A percentile compares a stretch with the other conserved stretches of the same genome.
Conservation (phyloP, 2,888 invertebrate species). For the Cryptocephalus primarius region DNA sequence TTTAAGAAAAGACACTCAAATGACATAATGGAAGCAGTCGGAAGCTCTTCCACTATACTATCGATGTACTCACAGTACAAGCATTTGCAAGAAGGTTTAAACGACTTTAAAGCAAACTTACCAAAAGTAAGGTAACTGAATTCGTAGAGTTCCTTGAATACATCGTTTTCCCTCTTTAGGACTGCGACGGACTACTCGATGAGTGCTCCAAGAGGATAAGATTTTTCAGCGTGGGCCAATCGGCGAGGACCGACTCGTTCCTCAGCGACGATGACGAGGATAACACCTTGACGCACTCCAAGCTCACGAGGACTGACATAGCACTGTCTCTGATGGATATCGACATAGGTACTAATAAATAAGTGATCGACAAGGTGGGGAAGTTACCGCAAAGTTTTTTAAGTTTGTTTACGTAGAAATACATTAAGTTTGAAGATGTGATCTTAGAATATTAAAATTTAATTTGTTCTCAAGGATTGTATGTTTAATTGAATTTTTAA, state of each 20-base stretch:
- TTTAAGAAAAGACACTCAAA: slow-evolving; percentile 41
- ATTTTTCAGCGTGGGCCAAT: slow-evolving; percentile 1
- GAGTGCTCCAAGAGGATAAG: slow-evolving; percentile 24
- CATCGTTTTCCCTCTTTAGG: slow-evolving; percentile 14
- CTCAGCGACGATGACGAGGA: slow-evolving; percentile 16
- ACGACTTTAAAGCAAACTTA: slow-evolving; percentile 34
- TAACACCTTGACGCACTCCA: slow-evolving; percentile 20
- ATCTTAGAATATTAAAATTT: too few species aligned
- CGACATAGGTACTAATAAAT: slow-evolving; percentile 11
- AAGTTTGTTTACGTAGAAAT: too few species aligned
- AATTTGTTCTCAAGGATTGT: too few species aligned
- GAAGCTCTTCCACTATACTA: slow-evolving; percentile 50
- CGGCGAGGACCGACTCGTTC: slow-evolving; percentile 1
- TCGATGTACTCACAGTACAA: slow-evolving; percentile 49
- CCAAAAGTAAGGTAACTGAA: slow-evolving; percentile 16
- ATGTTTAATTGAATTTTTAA: too few species aligned
- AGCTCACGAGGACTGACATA: slow-evolving; percentile 26
- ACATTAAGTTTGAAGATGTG: too few species aligned
- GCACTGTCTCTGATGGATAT: slow-evolving; percentile 30
- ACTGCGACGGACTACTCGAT: slow-evolving; percentile 18
- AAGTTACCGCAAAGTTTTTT: too few species aligned
- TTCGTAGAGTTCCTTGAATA: not conserved
- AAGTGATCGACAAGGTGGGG: too few species aligned
- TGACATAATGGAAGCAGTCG: slow-evolving; percentile 47
- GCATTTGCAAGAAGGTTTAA: slow-evolving; percentile 38